A percentile compares a stretch with the other conserved stretches of the same genome.
phyloP scores from a whole-genome alignment of 2,888 invertebrate genomes.

The Melieria picta region DNA sequence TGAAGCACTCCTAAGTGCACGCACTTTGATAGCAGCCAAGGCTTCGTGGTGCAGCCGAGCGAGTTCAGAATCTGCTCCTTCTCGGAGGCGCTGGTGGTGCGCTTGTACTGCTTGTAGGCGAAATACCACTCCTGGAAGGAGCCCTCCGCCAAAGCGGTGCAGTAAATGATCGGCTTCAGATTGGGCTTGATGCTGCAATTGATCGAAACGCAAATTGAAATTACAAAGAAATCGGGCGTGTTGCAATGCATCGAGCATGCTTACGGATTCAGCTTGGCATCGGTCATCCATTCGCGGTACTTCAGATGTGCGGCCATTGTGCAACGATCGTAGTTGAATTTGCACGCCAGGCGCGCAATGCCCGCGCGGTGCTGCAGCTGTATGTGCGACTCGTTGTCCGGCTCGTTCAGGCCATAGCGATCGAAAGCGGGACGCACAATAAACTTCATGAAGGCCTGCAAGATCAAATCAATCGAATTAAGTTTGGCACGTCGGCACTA shows the following conservation, averaged over 20 bases:
- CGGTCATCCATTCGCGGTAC: slow-evolving; percentile 69
- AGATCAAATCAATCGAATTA: slow-evolving; percentile 6
- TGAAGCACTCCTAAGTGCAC: slow-evolving; percentile 35
- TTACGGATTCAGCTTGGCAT: slow-evolving; percentile 68
- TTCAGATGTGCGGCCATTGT: slow-evolving; percentile 66
- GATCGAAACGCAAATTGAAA: too few species aligned
- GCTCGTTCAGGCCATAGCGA: slow-evolving; percentile 67
- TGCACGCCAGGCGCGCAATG: slow-evolving; percentile 70
- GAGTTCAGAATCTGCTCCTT: slow-evolving; percentile 71
- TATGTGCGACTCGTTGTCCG: slow-evolving; percentile 67
- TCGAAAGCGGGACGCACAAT: slow-evolving; percentile 65
- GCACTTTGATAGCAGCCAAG: slow-evolving; percentile 71
- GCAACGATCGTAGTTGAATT: slow-evolving; percentile 68
- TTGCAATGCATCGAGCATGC: slow-evolving; percentile 38
- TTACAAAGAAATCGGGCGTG: not conserved
- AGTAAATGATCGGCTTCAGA: slow-evolving; percentile 73
- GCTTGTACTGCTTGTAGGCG: slow-evolving; percentile 68
- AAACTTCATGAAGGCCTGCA: slow-evolving; percentile 64
- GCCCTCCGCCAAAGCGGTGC: slow-evolving; percentile 73
- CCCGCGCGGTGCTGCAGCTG: slow-evolving; percentile 68
- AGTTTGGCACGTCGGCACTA: too few species aligned
- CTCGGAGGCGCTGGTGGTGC: slow-evolving; percentile 70
- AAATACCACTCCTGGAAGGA: slow-evolving; percentile 76
- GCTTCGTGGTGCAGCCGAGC: slow-evolving; percentile 69
- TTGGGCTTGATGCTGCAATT: slow-evolving; percentile 71